A percentile compares a stretch with the other conserved stretches of the same genome.
phyloP scores from a whole-genome alignment of 2,888 invertebrate genomes.

The Fissipunctia ypsillon region DNA sequence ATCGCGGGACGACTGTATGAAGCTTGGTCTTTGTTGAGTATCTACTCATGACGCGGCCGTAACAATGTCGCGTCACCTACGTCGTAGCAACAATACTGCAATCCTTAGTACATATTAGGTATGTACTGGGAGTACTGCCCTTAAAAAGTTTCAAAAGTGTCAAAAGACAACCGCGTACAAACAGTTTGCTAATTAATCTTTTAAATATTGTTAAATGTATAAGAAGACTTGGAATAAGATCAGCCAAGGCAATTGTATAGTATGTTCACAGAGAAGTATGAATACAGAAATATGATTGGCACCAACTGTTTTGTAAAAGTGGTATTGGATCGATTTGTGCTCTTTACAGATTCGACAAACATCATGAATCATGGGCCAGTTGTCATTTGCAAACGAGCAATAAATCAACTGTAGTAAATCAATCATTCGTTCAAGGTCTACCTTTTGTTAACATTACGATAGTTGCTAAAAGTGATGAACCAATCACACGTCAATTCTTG shows the following conservation, averaged over 20 bases:
- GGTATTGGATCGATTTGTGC: not conserved
- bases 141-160: not conserved
- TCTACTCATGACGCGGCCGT: not conserved
- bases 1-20: not conserved
- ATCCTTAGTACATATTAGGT: no score
- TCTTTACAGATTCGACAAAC: not conserved
- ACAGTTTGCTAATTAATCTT: slow-evolving; percentile 7
- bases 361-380: not conserved
- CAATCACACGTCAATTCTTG: not conserved
- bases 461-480: not conserved
- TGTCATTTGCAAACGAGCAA: slow-evolving; percentile 6
- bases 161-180: not conserved
- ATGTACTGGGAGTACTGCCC: not conserved
- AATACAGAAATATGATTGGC: not conserved
- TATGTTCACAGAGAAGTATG: not conserved
- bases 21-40: not conserved
- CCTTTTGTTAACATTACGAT: not conserved
- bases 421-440: slow-evolving; percentile 1
- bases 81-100: not conserved
- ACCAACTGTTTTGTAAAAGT: not conserved
- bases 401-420: slow-evolving; percentile 3
- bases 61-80: not conserved
- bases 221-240: not conserved
- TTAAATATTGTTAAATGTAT: not conserved
- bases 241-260: not conserved